Evolutionary conservation across 1,140 invertebrate species (phyloP).

Genomic region (Diorhabda carinulata): DNA sequence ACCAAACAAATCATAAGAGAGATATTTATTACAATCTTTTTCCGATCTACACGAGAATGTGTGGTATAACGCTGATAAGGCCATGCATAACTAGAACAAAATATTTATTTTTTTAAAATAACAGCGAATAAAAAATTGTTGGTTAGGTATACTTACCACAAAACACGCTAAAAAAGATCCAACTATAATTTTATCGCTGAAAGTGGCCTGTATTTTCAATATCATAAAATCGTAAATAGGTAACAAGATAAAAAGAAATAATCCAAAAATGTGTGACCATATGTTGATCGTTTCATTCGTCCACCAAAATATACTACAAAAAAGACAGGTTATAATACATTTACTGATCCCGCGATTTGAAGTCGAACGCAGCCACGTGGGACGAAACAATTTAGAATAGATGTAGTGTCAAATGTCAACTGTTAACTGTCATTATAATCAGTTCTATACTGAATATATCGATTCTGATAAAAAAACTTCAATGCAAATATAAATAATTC

Average conservation of each 20-base stretch:
- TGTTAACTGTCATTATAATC: too few relatives aligned
- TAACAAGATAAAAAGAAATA: constrained; percentile 79
- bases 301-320: constrained; percentile 87
- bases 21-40: constrained; percentile 78
- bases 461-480: too few relatives aligned
- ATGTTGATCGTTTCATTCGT: constrained; percentile 97
- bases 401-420: too few relatives aligned
- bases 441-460: too few relatives aligned
- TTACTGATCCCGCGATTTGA: too few relatives aligned
- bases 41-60: constrained; percentile 91
- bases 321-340: constrained; percentile 22
- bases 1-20: constrained; percentile 89
- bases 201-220: constrained; percentile 70
- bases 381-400: too few relatives aligned
- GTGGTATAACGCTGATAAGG: constrained; percentile 88
- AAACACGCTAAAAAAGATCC: constrained; percentile 79
- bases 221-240: constrained; percentile 80
- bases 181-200: constrained; percentile 80
- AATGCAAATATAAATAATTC: too few relatives aligned
- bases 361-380: too few relatives aligned
- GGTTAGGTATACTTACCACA: constrained; percentile 60
- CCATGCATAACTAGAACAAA: constrained; percentile 81
- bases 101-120: background rate
- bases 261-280: constrained; percentile 93
- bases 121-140: too few relatives aligned